Base-by-base conservation (phyloP, 2,888 invertebrate species). In the Cataglyphis cursor region DNA sequence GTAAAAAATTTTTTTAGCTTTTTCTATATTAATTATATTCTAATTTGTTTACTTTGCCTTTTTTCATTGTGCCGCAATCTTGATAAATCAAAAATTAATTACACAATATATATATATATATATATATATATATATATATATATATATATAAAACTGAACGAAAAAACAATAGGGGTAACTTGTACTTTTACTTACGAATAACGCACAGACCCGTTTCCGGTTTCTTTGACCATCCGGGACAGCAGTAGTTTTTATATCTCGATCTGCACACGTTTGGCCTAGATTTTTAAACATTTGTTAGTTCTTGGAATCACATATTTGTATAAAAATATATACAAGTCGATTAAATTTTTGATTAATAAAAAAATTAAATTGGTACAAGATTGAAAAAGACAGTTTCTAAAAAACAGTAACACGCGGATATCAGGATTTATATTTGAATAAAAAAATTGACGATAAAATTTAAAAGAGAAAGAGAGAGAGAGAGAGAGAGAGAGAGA, bases 261-360 rank as follows among this genome's bases (percentile, higher is more conserved):
- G 97, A 96, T 91, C 97, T 96, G 94, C 98, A 98, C 72, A 98
- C 97, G 95, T 98, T 97, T 3, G 97, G 97, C 76, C 98, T 98
- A 96, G 21, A 96, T 31, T 44, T 70, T 54, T 9, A 38, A 76
- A 74, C n/a, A 0, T 21, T 48, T 35, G 35, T 68, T 28, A 68
- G 5, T 65, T 65, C 28, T 15, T 51, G 18, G 18, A 48, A 48
- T 18, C 18, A 35, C 0, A 51, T 9, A 1, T n/a, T 68, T 48
- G 8, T 12, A 3, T 31, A 48, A 68, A 48, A 28, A 31, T 6
- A 28, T n/a, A 15, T 48, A 21, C 0, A n/a, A 51, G 12, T 15
- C 8, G 15, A 66, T 24, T 24, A 8, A 31, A 35, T 5, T 24
- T 3, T 15, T 15, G 3, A 44, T 44, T 4, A 28, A 31, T 48